Percentiles rank a stretch among this genome's conserved stretches.
Evolutionary conservation across 2,113 vertebrate genomes (phyloP).

Genomic region (Petrocephalus microphthalmus): DNA sequence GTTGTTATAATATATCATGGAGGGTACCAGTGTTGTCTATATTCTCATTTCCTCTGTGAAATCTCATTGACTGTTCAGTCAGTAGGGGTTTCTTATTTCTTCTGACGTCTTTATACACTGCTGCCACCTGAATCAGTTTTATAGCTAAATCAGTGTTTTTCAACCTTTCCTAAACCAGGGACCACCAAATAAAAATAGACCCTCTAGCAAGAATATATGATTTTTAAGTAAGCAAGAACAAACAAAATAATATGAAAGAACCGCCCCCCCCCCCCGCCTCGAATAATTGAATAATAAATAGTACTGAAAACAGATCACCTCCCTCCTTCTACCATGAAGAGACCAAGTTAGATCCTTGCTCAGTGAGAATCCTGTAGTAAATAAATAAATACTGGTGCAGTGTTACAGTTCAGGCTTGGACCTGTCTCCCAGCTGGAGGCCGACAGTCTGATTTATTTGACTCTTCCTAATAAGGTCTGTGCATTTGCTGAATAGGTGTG

Average conservation of each 20-base stretch:
- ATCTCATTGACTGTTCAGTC: conserved; percentile 15
- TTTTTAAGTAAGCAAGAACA: not conserved
- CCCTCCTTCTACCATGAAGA: not conserved
- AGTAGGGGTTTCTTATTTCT: not conserved
- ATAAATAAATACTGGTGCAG: not conserved
- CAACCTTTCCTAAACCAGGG: not conserved
- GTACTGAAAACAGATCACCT: not conserved
- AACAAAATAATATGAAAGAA: not conserved
- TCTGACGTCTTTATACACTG: not conserved
- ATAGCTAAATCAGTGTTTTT: not conserved
- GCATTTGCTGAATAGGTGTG: not conserved
- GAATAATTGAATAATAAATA: not conserved
- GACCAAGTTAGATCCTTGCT: not conserved
- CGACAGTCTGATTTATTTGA: not conserved
- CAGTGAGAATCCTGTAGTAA: not conserved
- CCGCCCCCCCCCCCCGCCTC: not conserved
- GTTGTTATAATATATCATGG: conserved; percentile 45
- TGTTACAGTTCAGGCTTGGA: not conserved
- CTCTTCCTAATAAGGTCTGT: not conserved
- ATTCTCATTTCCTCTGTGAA: conserved; percentile 22
- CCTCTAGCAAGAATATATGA: not conserved
- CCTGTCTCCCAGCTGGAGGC: not conserved
- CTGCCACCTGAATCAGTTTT: not conserved
- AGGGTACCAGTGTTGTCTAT: conserved; percentile 17
- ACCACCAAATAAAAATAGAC: not conserved